These are phyloP conservation scores for Caenorhabditis panamensis DNA, from an alignment of 2,888 invertebrate species.

Conservation along the genomic window DNA sequence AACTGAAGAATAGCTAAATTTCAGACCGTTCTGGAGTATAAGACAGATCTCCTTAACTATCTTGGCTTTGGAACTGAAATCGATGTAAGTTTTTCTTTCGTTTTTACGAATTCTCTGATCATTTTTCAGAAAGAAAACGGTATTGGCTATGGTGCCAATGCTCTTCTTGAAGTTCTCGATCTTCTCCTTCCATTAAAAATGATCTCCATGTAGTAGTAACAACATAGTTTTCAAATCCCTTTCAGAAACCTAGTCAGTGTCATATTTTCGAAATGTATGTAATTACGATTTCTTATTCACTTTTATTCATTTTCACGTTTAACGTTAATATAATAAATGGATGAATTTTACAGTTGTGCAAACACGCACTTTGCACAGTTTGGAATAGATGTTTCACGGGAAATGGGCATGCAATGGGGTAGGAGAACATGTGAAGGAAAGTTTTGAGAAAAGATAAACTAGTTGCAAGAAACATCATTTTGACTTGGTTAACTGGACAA, in stretches of 20 bases:
- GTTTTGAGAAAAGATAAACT: no score
- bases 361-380: no score
- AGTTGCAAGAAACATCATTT: no score
- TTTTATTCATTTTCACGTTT: background rate
- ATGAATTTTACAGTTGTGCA: no score
- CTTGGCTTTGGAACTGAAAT: background rate
- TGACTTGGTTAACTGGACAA: no score
- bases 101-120: no score
- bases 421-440: no score
- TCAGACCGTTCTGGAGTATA: slow-evolving; percentile 4
- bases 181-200: slow-evolving; percentile 27
- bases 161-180: slow-evolving; percentile 24
- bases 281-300: no score
- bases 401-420: no score
- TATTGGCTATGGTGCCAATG: slow-evolving; percentile 24
- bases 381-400: no score
- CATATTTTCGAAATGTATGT: background rate
- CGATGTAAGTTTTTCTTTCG: no score
- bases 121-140: slow-evolving; percentile 17
- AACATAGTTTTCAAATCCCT: background rate
- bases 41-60: background rate
- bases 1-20: background rate
- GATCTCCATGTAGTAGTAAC: background rate
- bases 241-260: slow-evolving; percentile 1
- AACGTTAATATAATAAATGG: background rate